These are phyloP conservation scores for Coreoperca whiteheadi DNA, from an alignment of 2,113 vertebrate species.

Conservation along the genomic window DNA sequence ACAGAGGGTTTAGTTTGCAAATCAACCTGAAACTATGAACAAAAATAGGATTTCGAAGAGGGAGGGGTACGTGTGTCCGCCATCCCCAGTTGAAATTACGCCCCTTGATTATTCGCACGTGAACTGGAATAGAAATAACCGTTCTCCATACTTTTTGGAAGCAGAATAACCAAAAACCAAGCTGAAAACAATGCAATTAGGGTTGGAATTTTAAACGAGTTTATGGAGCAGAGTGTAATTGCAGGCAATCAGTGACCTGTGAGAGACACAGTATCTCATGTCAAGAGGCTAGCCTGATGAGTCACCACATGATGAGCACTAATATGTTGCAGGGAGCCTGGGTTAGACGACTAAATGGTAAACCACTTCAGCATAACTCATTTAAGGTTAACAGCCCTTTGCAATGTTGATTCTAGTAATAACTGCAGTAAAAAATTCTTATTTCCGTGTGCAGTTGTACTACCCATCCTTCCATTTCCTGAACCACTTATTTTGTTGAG, in stretches of 20 bases:
- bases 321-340: slow-evolving; percentile 2
- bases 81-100: not conserved
- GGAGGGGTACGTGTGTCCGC: not conserved
- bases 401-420: not conserved
- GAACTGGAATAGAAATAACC: not conserved
- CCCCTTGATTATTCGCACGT: not conserved
- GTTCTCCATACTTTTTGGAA: not conserved
- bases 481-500: not conserved
- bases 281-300: slow-evolving; percentile 27
- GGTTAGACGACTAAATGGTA: not conserved
- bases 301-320: slow-evolving; percentile 6
- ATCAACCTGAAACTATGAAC: not conserved
- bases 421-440: not conserved
- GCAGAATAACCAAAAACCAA: not conserved
- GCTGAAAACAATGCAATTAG: not conserved
- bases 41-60: too few relatives aligned
- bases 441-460: not conserved
- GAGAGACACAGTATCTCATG: slow-evolving; percentile 4
- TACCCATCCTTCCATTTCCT: not conserved
- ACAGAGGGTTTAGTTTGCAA: not conserved
- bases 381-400: not conserved
- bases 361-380: not conserved
- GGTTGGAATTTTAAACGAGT: not conserved
- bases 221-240: not conserved
- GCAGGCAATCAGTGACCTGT: slow-evolving; percentile 24